Conservation (phyloP, 2,113 vertebrate genomes). For the Hippolais icterina region DNA sequence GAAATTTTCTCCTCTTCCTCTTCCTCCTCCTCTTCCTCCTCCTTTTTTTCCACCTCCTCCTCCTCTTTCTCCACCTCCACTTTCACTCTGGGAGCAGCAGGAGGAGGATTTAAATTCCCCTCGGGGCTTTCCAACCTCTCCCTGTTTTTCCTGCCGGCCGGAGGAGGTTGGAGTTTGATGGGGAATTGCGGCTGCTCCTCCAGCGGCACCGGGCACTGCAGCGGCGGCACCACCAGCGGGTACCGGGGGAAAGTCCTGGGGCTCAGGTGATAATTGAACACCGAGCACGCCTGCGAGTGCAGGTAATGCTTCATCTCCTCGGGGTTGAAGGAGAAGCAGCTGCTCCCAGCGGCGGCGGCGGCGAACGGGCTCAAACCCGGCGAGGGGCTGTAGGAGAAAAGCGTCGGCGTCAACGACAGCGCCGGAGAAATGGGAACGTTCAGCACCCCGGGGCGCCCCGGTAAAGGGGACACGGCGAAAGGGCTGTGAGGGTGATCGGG, state of each 20-base stretch:
- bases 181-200: conserved; percentile 74
- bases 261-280: conserved; percentile 82
- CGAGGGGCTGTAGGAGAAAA: conserved; percentile 79
- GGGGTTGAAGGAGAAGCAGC: conserved; percentile 80
- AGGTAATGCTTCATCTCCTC: conserved; percentile 85
- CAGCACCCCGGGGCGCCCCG: conserved; percentile 59
- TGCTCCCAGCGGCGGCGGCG: conserved; percentile 27
- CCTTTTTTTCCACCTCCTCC: fast-evolving
- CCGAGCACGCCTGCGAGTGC: conserved; percentile 80
- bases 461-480: conserved; percentile 67
- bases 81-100: conserved; percentile 40
- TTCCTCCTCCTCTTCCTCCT: background rate
- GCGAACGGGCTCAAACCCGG: conserved; percentile 78
- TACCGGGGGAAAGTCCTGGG: conserved; percentile 79
- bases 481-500: conserved; percentile 72
- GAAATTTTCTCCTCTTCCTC: background rate
- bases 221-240: conserved; percentile 70
- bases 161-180: conserved; percentile 78
- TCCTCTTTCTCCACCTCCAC: conserved; percentile 68
- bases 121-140: conserved; percentile 57
- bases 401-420: conserved; percentile 71
- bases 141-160: conserved; percentile 66
- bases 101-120: background rate
- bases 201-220: conserved; percentile 62
- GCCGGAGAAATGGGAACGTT: conserved; percentile 75